Percentiles rank a stretch among this genome's conserved stretches.
Conservation (phyloP, 1,140 invertebrate species). For the Oppia nitens region DNA sequence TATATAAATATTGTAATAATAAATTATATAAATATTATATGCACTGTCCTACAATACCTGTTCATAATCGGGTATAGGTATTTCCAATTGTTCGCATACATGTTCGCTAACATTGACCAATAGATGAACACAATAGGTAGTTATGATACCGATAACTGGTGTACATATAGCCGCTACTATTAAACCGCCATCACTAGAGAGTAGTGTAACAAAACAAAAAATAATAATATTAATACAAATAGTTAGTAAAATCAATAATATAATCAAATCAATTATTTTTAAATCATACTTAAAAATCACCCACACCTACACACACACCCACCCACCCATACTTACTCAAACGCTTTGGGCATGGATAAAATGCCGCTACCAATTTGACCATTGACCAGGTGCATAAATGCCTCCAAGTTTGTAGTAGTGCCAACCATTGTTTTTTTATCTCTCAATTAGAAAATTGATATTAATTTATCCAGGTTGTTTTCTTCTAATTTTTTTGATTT, state of each 20-base stretch:
- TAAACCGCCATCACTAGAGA: conserved; percentile 41
- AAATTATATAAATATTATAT: no score
- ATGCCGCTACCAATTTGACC: conserved; percentile 77
- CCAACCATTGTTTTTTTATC: neutral
- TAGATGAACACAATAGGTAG: conserved; percentile 73
- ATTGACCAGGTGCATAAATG: conserved; percentile 60
- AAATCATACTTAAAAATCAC: no score
- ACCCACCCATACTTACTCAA: no score
- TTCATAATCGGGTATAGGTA: conserved; percentile 5
- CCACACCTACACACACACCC: no score
- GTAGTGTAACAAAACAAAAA: no score
- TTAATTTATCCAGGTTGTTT: no score
- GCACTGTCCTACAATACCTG: conserved; percentile 5
- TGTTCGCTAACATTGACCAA: conserved; percentile 35
- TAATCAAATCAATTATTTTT: no score
- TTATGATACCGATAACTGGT: conserved; percentile 52
- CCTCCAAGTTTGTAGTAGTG: neutral
- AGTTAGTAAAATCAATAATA: no score
- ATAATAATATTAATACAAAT: no score
- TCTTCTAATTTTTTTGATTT: no score
- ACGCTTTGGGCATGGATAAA: conserved; percentile 72
- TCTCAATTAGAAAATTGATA: no score
- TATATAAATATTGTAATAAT: no score
- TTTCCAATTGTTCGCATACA: neutral
- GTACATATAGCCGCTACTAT: conserved; percentile 49